Evolutionary conservation across 2,888 invertebrate species (phyloP), one percentile per base, ranked within the genome.

Genomic region (Beris chalybata): DNA sequence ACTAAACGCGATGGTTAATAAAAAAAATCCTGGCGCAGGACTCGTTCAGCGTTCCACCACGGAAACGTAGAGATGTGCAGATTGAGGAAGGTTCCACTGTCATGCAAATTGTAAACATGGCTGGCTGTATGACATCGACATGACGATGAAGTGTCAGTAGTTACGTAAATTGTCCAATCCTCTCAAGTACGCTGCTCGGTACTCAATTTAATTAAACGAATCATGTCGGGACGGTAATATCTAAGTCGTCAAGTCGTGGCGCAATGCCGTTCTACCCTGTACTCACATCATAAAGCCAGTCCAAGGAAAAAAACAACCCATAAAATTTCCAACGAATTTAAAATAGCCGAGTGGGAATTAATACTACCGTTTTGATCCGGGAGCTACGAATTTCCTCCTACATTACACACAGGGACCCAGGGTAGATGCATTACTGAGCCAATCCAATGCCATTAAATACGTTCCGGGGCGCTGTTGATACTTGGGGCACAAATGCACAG

Each of bases 171-270:
- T n/a, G 53, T 11, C 30, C 30, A 30, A 30, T 53, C 53, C 31
- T 30, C 53, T 30, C 53, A 53, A 30, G 53, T 53, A 31, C 7
- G 22, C 22, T 9, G 9, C 30, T 12, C 30, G 52, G 38, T 61
- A 61, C 61, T 61, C 61, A 50, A 50, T 15, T 61, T 61, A 61
- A 61, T 61, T 61, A 61, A 61, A 61, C 50, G 32, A 50, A 38
- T 50, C 61, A 47, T 61, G 52, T 52, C 61, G 52, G 22, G 32
- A 38, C 50, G 61, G 50, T 61, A 61, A 38, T 38, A 38, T 9
- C 38, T 9, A 38, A 38, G 38, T 38, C 38, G 32, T 48, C 47
- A 12, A 59, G 31, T 30, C 30, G 31, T 59, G 22, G 22, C 22
- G 22, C 22, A 22, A 22, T 59, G 48, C 22, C 59, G 9, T 61